Conservation (phyloP, 2,797 vertebrate species). For the Pelodytes ibericus region DNA sequence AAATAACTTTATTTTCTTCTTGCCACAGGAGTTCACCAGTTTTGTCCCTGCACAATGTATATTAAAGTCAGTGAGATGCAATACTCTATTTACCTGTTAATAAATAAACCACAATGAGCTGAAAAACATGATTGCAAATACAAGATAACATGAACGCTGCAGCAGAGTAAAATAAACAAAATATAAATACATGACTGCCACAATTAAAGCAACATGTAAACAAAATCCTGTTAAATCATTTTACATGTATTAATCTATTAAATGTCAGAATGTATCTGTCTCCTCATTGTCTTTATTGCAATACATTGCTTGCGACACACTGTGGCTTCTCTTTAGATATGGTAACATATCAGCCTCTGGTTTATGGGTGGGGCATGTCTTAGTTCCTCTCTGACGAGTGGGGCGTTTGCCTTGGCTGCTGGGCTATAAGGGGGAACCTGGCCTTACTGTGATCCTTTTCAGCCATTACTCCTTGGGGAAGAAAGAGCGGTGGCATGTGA, state of each 20-base stretch:
- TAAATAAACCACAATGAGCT: too few relatives aligned
- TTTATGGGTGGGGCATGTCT: conserved; percentile 33
- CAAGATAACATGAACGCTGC: too few relatives aligned
- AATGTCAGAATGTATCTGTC: background rate
- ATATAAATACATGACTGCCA: too few relatives aligned
- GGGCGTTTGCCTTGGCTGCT: conserved; percentile 38
- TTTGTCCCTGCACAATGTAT: too few relatives aligned
- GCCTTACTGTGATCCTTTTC: conserved; percentile 41
- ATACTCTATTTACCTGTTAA: too few relatives aligned
- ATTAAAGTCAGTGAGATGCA: too few relatives aligned
- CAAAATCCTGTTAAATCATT: too few relatives aligned
- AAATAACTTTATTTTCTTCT: too few relatives aligned
- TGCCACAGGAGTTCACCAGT: too few relatives aligned
- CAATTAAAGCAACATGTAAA: too few relatives aligned
- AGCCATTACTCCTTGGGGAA: conserved; percentile 41
- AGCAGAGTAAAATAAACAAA: too few relatives aligned
- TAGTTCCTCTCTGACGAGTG: conserved; percentile 54
- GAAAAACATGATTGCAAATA: too few relatives aligned
- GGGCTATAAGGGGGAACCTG: conserved; percentile 45
- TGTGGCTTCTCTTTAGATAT: conserved; percentile 27
- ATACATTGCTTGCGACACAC: conserved; percentile 42
- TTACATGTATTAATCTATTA: background rate
- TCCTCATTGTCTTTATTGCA: background rate
- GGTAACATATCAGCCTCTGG: conserved; percentile 20
- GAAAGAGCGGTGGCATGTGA: conserved; percentile 11